Percentiles rank a stretch among this genome's conserved stretches.
Conservation (phyloP, 1,140 invertebrate species). For the Pentalonia nigronervosa region DNA sequence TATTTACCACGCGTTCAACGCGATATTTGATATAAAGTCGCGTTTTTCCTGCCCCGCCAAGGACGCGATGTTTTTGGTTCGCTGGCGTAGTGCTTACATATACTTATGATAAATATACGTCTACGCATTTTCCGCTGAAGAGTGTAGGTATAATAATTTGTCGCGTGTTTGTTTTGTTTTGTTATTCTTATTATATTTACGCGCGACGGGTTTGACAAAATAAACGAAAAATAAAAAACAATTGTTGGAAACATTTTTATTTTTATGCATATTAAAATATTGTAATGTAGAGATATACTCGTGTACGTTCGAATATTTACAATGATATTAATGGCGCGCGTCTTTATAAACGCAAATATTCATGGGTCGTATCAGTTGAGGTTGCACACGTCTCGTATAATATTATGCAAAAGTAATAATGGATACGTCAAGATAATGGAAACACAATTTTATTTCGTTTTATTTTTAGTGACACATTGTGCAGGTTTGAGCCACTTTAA, state of each 20-base stretch:
- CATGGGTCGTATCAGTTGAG: background rate
- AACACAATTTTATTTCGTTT: background rate
- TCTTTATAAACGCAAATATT: background rate
- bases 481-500: too few species aligned
- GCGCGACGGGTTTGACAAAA: background rate
- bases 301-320: background rate
- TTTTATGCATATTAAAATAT: background rate
- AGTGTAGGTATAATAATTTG: background rate
- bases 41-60: background rate
- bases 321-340: background rate
- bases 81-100: background rate
- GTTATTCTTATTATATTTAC: background rate
- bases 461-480: background rate
- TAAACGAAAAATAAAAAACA: background rate
- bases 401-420: background rate
- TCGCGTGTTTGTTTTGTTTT: background rate
- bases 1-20: background rate
- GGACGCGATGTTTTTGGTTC: background rate
- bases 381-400: background rate
- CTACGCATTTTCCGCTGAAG: background rate
- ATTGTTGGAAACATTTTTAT: background rate
- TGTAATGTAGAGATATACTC: background rate
- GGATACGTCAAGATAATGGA: background rate
- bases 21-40: too few species aligned
- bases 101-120: background rate